Evolutionary conservation across 2,113 vertebrate species (phyloP).

Genomic region (Oncorhynchus keta): DNA sequence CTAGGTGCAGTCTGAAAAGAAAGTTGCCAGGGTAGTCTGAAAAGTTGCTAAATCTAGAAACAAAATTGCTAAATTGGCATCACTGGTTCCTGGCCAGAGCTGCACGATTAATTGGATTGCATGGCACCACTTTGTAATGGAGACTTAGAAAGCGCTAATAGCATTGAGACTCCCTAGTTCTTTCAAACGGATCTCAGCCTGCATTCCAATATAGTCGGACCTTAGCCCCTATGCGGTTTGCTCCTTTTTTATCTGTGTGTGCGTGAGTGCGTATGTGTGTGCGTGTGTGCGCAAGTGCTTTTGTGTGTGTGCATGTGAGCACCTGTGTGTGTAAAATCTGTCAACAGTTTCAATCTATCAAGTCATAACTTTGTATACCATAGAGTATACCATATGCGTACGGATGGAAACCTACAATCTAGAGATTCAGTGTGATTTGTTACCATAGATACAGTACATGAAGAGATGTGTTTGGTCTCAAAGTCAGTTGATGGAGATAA

Average conservation of each 20-base stretch:
- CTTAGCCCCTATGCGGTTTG: no score
- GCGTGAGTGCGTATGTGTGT: no score
- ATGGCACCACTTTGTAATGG: slow-evolving; percentile 68
- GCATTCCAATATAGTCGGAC: slow-evolving; percentile 5
- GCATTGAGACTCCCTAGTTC: slow-evolving; percentile 59
- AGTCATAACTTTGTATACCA: not conserved
- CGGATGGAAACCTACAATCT: not conserved
- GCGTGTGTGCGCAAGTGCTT: no score
- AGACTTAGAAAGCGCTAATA: slow-evolving; percentile 65
- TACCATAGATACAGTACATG: slow-evolving; percentile 27
- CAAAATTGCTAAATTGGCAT: no score
- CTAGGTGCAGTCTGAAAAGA: no score
- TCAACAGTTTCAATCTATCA: not conserved
- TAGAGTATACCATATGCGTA: not conserved
- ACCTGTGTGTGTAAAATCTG: no score
- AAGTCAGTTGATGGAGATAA: slow-evolving; percentile 27
- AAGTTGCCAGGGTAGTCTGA: no score
- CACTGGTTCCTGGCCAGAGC: slow-evolving; percentile 39
- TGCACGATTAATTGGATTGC: slow-evolving; percentile 69
- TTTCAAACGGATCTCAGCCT: slow-evolving; percentile 41
- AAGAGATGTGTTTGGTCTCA: slow-evolving; percentile 24
- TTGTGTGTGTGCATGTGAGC: no score
- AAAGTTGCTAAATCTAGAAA: no score
- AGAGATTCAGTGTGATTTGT: slow-evolving; percentile 25
- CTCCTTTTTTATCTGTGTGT: no score